Conservation (phyloP, 1,140 invertebrate genomes). For the Tetramorium parvispinum region DNA sequence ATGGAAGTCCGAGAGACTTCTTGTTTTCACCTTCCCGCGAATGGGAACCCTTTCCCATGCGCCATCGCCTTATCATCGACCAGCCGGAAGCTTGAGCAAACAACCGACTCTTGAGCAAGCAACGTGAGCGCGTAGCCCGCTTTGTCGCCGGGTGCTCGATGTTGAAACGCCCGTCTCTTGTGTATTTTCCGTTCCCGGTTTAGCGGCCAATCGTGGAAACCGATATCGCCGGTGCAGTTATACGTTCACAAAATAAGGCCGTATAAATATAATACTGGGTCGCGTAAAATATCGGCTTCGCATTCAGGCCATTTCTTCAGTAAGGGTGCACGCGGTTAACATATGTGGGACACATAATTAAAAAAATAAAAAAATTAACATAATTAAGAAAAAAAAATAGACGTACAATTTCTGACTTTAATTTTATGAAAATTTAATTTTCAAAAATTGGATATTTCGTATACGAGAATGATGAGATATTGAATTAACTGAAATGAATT, state of each 20-base stretch:
- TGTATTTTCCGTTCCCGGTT: neutral
- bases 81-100: neutral
- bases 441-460: neutral
- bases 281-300: neutral
- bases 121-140: neutral
- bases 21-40: constrained; percentile 18
- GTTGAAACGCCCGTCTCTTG: neutral
- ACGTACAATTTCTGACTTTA: neutral
- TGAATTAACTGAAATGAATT: neutral
- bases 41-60: neutral
- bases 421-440: neutral
- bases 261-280: constrained; percentile 12
- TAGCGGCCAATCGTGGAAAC: neutral
- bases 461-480: too few species aligned
- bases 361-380: neutral
- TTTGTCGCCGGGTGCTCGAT: neutral
- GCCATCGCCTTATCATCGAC: neutral
- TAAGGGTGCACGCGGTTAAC: neutral
- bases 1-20: neutral
- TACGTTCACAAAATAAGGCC: constrained; percentile 12
- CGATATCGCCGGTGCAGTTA: neutral
- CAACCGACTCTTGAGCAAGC: constrained; percentile 7
- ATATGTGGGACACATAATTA: neutral
- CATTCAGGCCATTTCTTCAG: neutral
- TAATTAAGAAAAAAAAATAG: neutral